These are phyloP conservation scores for Diorhabda sublineata DNA, from an alignment of 1,140 invertebrate species.

Conservation along the genomic window DNA sequence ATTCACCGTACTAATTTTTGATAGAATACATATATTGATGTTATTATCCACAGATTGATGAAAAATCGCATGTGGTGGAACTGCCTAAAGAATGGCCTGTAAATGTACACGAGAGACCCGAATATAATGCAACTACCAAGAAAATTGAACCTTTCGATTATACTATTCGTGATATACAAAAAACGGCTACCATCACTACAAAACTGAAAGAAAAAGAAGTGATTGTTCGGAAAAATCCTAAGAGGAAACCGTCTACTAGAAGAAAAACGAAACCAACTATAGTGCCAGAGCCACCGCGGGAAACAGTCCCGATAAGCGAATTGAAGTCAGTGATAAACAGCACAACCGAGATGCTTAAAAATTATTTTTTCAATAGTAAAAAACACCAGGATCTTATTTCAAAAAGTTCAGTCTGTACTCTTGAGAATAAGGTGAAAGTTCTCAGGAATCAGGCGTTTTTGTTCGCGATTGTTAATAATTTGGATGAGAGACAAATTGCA, in stretches of 20 bases:
- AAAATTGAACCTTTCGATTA: conserved; percentile 29
- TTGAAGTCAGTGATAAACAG: conserved; percentile 14
- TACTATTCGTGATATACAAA: conserved; percentile 25
- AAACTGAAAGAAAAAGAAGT: conserved; percentile 8
- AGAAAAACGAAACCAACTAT: not conserved
- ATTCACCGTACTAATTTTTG: no score
- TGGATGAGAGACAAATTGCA: conserved; percentile 9
- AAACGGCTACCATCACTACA: not conserved
- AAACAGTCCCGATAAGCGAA: conserved; percentile 8
- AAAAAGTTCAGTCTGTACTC: conserved; percentile 2
- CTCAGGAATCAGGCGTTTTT: conserved; percentile 14
- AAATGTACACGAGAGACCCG: conserved; percentile 46
- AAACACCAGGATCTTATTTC: conserved; percentile 10
- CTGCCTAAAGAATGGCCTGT: conserved; percentile 39
- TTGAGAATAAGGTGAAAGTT: conserved; percentile 13
- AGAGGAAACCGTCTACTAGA: conserved; percentile 8
- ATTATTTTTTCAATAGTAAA: conserved; percentile 11
- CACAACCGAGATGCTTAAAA: conserved; percentile 13
- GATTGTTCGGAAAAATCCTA: not conserved
- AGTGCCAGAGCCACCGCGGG: not conserved
- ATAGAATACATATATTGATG: no score
- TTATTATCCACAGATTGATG: not conserved
- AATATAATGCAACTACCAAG: conserved; percentile 42
- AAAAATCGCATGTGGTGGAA: not conserved
- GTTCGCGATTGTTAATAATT: conserved; percentile 17